phyloP scores from a whole-genome alignment of 2,888 invertebrate genomes.

The Cryptus viduatorius region DNA sequence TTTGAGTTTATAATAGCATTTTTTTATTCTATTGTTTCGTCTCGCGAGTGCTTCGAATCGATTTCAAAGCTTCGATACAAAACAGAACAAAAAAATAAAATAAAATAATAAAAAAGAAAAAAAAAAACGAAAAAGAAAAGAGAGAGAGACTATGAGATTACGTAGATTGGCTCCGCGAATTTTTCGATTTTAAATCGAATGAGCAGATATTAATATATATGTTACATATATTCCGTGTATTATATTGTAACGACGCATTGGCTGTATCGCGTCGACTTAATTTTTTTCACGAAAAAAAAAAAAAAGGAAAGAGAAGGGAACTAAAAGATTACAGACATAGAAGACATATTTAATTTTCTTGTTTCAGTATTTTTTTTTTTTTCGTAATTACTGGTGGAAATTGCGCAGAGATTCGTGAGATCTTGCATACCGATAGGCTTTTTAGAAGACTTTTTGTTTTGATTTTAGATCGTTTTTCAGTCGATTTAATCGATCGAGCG shows the following conservation, averaged over 20 bases:
- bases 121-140: neutral
- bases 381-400: constrained; percentile 61
- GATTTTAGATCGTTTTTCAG: constrained; percentile 3
- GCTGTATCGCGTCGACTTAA: constrained; percentile 74
- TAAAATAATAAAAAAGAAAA: constrained; percentile 6
- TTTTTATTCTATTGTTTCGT: constrained; percentile 50
- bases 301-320: constrained; percentile 38
- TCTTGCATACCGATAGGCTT: constrained; percentile 11
- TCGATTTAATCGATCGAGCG: constrained; percentile 9
- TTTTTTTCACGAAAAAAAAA: constrained; percentile 65
- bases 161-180: constrained; percentile 37
- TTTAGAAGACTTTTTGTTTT: constrained; percentile 17
- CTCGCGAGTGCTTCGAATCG: constrained; percentile 63
- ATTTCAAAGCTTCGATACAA: constrained; percentile 68
- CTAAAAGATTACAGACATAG: constrained; percentile 36
- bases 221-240: constrained; percentile 70
- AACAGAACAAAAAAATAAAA: constrained; percentile 1
- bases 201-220: constrained; percentile 73
- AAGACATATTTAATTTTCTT: constrained; percentile 73
- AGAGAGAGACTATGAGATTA: constrained; percentile 47
- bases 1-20: constrained; percentile 40
- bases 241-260: constrained; percentile 70
- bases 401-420: constrained; percentile 17
- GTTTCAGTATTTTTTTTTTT: constrained; percentile 72
- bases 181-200: constrained; percentile 72